Base-by-base conservation (phyloP, 2,113 vertebrate genomes). In the Macquaria australasica region DNA sequence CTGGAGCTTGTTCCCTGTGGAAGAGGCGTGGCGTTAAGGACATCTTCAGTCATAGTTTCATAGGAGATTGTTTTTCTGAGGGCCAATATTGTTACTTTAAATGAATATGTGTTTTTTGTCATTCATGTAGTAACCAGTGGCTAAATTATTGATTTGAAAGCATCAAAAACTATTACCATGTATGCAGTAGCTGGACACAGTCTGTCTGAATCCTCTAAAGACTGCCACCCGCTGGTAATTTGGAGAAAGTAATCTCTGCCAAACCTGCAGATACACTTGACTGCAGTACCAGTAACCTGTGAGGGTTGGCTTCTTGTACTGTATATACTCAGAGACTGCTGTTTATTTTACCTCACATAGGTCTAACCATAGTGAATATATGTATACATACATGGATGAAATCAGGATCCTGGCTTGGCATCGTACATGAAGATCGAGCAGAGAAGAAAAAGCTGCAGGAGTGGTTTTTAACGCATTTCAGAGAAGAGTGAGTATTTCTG, bases 281-380 rank as follows among this genome's bases (percentile, higher is more conserved):
- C 82, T 89, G 89, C 87, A 81, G 71, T 43, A 55, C 25, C 78
- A 48, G 23, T 25, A 78, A 72, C 85, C 87, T 79, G 78, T 39
- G 18, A 84, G 68, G 79, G 73, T 78, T 53, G 87, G 84, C 75
- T 78, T 87, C 90, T 84, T 75, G 79, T 87, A 82, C 82, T 91
- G 89, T 89, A 91, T n/a, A 93, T 92, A 92, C 64, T 91, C 81
- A 88, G 89, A 93, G 88, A 90, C 89, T 90, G 88, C 86, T 72
- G 87, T 90, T 92, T 89, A 88, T 92, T 93, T 92, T 90, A 93
- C 93, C 94, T 93, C 91, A 90, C 87, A 76, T 71, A 87, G 74
- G 79, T 90, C 84, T 83, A 85, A 87, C 86, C 64, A 88, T 80
- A 88, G 55, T 81, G 60, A 90, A 90, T 71, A 85, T 67, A 87